These are phyloP conservation scores for Rhadinocentrus ornatus DNA, from an alignment of 2,797 vertebrate genomes.

Conservation along the genomic window DNA sequence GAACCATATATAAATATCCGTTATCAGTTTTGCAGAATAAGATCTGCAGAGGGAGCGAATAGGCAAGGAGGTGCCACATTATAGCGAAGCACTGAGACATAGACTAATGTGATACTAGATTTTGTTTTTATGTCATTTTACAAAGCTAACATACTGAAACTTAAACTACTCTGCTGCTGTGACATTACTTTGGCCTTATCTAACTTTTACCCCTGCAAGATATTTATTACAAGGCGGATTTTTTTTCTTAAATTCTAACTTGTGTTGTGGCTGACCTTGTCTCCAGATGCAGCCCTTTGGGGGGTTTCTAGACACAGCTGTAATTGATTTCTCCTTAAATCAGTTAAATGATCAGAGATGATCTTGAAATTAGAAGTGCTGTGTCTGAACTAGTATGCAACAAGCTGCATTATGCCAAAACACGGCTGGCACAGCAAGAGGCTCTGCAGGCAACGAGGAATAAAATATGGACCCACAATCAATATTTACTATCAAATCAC, in stretches of 20 bases:
- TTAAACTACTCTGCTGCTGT: constrained; percentile 19
- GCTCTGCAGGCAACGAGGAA: constrained; percentile 20
- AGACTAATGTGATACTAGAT: constrained; percentile 10
- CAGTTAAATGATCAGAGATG: constrained; percentile 58
- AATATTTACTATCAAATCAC: constrained; percentile 17
- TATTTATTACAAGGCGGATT: constrained; percentile 26
- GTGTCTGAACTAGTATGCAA: constrained; percentile 42
- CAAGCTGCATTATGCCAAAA: constrained; percentile 27
- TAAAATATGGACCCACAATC: constrained; percentile 16
- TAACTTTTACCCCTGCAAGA: constrained; percentile 10
- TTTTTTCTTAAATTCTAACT: constrained; percentile 40
- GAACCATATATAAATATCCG: not conserved
- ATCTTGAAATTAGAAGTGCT: constrained; percentile 33
- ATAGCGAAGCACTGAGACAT: not conserved
- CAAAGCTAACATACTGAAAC: not conserved
- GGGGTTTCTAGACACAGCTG: constrained; percentile 31
- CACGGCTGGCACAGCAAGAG: constrained; percentile 34
- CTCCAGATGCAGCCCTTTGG: constrained; percentile 28
- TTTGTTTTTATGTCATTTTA: constrained; percentile 13
- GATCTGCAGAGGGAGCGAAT: constrained; percentile 7
- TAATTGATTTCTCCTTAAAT: constrained; percentile 54
- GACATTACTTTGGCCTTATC: constrained; percentile 20
- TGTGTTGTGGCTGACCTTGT: constrained; percentile 34
- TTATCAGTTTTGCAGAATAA: constrained; percentile 7
- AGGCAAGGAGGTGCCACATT: not conserved